Evolutionary conservation across 2,888 invertebrate genomes (phyloP).

Genomic region (Himalopsyche tibetana): DNA sequence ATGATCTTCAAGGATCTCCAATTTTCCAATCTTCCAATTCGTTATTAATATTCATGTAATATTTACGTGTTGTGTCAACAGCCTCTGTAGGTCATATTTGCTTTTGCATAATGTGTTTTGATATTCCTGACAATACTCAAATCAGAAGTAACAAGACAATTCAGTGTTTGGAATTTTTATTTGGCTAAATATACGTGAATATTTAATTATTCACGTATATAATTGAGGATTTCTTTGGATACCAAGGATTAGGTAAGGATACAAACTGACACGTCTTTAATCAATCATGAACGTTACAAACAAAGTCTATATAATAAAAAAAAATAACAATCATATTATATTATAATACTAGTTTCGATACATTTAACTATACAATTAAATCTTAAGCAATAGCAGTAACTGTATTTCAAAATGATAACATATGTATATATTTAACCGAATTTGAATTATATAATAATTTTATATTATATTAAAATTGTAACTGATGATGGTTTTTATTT

Average conservation of each 20-base stretch:
- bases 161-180: constrained; percentile 30
- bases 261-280: too few species aligned
- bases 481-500: background rate
- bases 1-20: too few species aligned
- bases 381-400: background rate
- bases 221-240: background rate
- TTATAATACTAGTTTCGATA: too few species aligned
- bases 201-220: background rate
- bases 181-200: background rate
- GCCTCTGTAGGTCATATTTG: background rate
- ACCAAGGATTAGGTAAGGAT: too few species aligned
- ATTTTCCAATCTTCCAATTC: background rate
- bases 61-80: constrained; percentile 9
- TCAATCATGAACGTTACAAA: too few species aligned
- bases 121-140: background rate
- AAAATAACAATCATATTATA: background rate
- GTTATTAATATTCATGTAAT: constrained; percentile 8
- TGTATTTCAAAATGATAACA: too few species aligned
- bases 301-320: too few species aligned
- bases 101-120: background rate
- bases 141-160: background rate
- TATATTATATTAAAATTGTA: background rate
- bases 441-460: too few species aligned
- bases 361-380: background rate
- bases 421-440: too few species aligned